Evolutionary conservation across 1,140 invertebrate species (phyloP).

Genomic region (Elysia chlorotica): DNA sequence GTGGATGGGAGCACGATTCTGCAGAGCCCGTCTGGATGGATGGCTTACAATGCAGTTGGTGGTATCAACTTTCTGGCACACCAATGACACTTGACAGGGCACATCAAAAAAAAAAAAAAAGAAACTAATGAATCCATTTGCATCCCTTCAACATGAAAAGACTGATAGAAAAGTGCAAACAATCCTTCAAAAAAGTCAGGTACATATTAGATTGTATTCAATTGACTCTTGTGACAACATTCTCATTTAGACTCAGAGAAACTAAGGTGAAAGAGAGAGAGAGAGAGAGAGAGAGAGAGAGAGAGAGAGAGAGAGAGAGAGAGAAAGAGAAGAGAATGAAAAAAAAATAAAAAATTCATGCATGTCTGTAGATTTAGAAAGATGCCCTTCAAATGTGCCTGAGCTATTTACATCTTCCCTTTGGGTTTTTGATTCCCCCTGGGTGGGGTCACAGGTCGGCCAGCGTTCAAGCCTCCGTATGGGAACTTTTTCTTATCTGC

Average conservation of each 20-base stretch:
- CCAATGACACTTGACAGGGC: too few species aligned
- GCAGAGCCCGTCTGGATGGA: too few species aligned
- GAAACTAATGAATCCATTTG: background rate
- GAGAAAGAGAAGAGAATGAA: too few species aligned
- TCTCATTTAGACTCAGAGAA: background rate
- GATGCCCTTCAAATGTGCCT: background rate
- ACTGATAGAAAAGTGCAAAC: too few species aligned
- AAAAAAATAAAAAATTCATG: too few species aligned
- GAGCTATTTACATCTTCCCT: constrained; percentile 44
- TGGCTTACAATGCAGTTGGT: too few species aligned
- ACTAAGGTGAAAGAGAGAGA: background rate
- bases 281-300: background rate
- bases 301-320: too few species aligned
- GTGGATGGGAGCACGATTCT: background rate
- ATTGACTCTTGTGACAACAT: background rate
- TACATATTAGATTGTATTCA: too few species aligned
- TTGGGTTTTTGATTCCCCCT: constrained; percentile 67
- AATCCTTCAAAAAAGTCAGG: too few species aligned
- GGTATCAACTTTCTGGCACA: too few species aligned
- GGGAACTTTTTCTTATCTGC: constrained; percentile 99
- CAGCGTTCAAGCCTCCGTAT: constrained; percentile 74
- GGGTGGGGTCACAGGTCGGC: constrained; percentile 72
- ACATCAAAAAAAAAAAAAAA: too few species aligned
- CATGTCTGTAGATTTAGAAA: too few species aligned
- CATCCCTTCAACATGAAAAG: background rate